These are phyloP conservation scores for Lontra canadensis DNA, from an alignment of 2,113 vertebrate genomes.

Conservation along the genomic window DNA sequence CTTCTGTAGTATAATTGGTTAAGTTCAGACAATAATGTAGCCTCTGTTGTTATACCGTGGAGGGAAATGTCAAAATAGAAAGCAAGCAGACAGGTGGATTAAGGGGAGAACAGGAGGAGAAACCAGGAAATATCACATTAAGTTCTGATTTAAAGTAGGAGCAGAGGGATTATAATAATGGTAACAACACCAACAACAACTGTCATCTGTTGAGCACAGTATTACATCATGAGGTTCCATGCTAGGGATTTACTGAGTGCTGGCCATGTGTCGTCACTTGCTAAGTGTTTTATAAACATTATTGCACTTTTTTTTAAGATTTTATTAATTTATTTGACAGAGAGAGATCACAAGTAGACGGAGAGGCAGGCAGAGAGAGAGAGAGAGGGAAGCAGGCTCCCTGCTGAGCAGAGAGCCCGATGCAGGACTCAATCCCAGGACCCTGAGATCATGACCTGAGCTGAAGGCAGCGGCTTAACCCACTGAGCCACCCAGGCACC, in stretches of 20 bases:
- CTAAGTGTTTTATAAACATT: constrained; percentile 25
- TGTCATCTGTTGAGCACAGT: neutral
- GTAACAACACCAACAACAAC: neutral
- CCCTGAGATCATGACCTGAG: no score
- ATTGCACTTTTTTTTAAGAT: neutral
- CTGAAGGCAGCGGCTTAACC: no score
- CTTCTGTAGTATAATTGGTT: constrained; percentile 97
- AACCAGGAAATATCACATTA: constrained; percentile 55
- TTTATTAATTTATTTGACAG: no score
- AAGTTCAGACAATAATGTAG: constrained; percentile 96
- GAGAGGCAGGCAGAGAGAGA: no score
- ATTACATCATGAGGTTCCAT: neutral
- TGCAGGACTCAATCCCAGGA: no score
- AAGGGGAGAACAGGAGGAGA: constrained; percentile 58
- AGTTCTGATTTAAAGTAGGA: constrained; percentile 63
- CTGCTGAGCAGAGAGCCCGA: no score
- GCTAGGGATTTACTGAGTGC: neutral
- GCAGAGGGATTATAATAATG: neutral
- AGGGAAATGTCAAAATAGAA: constrained; percentile 94
- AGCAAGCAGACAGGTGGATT: constrained; percentile 85
- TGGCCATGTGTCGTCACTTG: neutral
- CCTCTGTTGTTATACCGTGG: constrained; percentile 94
- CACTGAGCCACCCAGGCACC: no score
- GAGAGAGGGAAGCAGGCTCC: no score
- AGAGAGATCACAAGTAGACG: no score